Base-by-base conservation (phyloP, 2,888 invertebrate species). In the Mamestra brassicae region DNA sequence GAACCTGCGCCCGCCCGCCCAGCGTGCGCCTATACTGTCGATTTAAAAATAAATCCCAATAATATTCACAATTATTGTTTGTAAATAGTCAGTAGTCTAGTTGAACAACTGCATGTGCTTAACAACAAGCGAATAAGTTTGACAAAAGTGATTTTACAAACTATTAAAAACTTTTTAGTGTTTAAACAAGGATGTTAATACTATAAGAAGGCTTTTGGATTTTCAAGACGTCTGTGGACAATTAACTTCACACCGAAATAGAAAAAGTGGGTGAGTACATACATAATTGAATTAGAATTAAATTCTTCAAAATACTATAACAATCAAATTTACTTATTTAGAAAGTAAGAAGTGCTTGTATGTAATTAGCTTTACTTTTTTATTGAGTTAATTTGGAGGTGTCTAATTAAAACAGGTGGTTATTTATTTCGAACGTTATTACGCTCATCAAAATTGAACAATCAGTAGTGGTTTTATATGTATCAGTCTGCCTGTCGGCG, bases 241-340 rank as follows among this genome's bases (percentile, higher is more conserved):
- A 88, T 84, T 86, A 85, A 79, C 84, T 86, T 80, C 85, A 76
- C 70, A 83, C 71, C 77, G 85, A 90, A 89, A 90, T 91, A 88
- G 89, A 93, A 94, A 95, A 95, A 94, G 94, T 94, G 94, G 95
- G 95, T 95, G 89, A 94, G 95, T 94, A 78, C 68, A 76, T 94
- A 78, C 68, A 76, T 78, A 91, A 86, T 89, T 87, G 74, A 80
- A 78, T 78, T 89, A 88, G 62, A 69, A 47, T 61, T 62, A 78
- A 76, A 71, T 15, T 50, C 34, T 64, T 72, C 15, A 17, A 64
- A 76, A 80, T 63, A 42, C 2, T 13, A 26, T 45, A 11, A 26
- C 26, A n/a, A 45, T 50, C 11, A 42, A 42, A 67, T 52, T 13
- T 6, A n/a, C 4, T 57, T 2, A 34, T 69, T 50, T 57, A 42